These are phyloP conservation scores for Drosophila seclusa DNA, from an alignment of 2,888 invertebrate genomes.

Conservation along the genomic window DNA sequence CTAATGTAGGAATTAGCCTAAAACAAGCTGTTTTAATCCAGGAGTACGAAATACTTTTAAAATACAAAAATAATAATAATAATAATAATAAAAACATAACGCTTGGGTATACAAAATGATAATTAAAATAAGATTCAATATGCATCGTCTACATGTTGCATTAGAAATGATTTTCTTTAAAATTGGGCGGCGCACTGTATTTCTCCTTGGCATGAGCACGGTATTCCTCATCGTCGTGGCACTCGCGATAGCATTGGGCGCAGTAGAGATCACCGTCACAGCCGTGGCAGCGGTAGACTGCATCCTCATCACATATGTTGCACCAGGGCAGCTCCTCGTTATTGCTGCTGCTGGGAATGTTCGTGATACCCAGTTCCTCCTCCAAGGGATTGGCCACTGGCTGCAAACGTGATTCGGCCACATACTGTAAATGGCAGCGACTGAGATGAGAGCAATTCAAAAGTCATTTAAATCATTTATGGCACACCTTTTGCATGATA, in stretches of 20 bases:
- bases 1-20: conserved; percentile 13
- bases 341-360: conserved; percentile 59
- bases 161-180: conserved; percentile 81
- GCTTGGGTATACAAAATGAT: not conserved
- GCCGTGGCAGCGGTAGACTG: conserved; percentile 89
- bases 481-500: conserved; percentile 78
- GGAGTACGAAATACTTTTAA: conserved; percentile 18
- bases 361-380: conserved; percentile 76
- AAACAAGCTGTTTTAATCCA: conserved; percentile 10
- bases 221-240: conserved; percentile 88
- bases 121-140: conserved; percentile 14
- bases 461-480: not conserved
- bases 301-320: conserved; percentile 93
- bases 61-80: not conserved
- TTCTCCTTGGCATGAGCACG: conserved; percentile 77
- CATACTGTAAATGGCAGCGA: conserved; percentile 81
- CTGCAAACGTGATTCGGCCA: conserved; percentile 86
- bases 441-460: not conserved
- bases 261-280: conserved; percentile 94
- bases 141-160: not conserved
- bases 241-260: conserved; percentile 89
- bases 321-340: conserved; percentile 91
- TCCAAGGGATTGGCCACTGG: conserved; percentile 85
- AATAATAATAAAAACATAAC: conserved; percentile 9
- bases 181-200: conserved; percentile 80